Conservation (phyloP, 2,888 invertebrate genomes). For the Boloria selene region DNA sequence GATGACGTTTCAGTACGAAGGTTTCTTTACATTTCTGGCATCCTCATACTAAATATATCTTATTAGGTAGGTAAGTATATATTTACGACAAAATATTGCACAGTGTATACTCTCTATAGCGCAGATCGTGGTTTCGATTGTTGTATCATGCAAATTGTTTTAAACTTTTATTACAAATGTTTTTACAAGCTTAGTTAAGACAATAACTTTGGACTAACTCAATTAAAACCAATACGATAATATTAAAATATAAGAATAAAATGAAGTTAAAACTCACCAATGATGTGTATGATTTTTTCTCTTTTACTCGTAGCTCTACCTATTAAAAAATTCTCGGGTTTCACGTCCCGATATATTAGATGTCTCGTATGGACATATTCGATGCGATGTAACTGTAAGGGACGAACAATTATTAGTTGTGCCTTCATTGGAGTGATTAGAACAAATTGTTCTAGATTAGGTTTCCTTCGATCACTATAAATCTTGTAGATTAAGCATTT, state of each 20-base stretch:
- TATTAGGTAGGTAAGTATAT: background rate
- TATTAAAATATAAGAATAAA: no score
- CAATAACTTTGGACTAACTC: no score
- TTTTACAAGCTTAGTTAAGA: no score
- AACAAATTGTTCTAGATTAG: conserved; percentile 20
- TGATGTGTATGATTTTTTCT: conserved; percentile 99
- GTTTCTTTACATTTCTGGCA: conserved; percentile 7
- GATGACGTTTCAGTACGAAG: conserved; percentile 6
- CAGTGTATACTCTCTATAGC: background rate
- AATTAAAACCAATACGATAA: no score
- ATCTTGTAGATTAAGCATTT: background rate
- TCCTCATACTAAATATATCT: background rate
- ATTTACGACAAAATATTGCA: background rate
- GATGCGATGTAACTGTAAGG: conserved; percentile 96
- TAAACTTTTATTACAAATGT: no score
- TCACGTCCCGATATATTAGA: conserved; percentile 99
- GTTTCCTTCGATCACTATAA: conserved; percentile 7
- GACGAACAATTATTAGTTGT: conserved; percentile 17
- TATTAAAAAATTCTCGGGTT: conserved; percentile 99
- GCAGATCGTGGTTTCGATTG: background rate
- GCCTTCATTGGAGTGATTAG: conserved; percentile 10
- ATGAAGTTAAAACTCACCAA: conserved; percentile 83
- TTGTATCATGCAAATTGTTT: no score
- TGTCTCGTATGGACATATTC: conserved; percentile 99
- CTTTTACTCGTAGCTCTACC: conserved; percentile 98